These are phyloP conservation scores for Actinernus sp. DNA, from an alignment of 92 coral and sea anemone species.

Conservation along the genomic window DNA sequence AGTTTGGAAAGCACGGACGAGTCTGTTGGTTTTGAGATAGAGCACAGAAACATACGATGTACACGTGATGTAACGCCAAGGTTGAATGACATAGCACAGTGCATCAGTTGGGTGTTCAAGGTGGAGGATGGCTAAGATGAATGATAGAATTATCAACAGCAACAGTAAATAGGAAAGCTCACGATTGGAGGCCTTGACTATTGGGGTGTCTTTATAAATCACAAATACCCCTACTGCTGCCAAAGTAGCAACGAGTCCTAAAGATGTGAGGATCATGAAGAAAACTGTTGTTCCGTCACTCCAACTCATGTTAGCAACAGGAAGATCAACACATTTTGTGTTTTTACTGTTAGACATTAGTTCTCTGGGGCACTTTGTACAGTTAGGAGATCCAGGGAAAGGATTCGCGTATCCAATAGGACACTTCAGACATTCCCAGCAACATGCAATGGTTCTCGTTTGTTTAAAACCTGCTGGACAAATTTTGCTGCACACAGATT, in stretches of 20 bases:
- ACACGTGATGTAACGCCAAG: conserved; percentile 69
- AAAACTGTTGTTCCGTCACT: conserved; percentile 29
- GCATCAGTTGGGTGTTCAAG: conserved; percentile 53
- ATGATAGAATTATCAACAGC: conserved; percentile 53
- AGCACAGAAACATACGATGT: conserved; percentile 73
- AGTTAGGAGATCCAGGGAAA: conserved; percentile 48
- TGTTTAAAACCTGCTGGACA: conserved; percentile 71
- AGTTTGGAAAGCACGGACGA: conserved; percentile 77
- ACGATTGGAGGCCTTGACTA: conserved; percentile 79
- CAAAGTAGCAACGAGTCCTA: conserved; percentile 48
- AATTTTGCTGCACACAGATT: conserved; percentile 61
- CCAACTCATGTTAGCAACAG: conserved; percentile 67
- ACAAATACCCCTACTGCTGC: conserved; percentile 41
- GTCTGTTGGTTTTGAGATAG: conserved; percentile 73
- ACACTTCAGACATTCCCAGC: conserved; percentile 66
- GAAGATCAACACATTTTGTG: conserved; percentile 60
- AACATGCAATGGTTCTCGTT: conserved; percentile 50
- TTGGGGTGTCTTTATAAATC: conserved; percentile 50
- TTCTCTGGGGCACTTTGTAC: conserved; percentile 55
- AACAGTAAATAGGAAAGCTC: conserved; percentile 73
- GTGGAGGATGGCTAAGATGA: conserved; percentile 65
- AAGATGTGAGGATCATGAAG: conserved; percentile 20
- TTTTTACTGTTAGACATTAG: conserved; percentile 46
- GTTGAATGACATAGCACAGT: conserved; percentile 57
- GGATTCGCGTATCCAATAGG: conserved; percentile 60